Base-by-base conservation (phyloP, 2,888 invertebrate genomes). In the Chrysomela aeneicollis region DNA sequence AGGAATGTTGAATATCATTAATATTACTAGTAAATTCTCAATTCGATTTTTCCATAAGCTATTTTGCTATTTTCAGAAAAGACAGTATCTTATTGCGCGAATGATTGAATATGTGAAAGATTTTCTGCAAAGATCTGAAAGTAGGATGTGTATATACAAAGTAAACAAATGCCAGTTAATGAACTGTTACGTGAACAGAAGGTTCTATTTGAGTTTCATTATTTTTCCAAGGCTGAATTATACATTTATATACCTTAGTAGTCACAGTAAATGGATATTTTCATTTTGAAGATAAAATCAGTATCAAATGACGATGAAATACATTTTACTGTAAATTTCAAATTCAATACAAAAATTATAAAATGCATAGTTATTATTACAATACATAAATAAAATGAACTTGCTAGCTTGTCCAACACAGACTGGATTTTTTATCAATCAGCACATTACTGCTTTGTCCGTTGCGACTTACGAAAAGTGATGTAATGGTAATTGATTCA, bases 171-270 rank as follows among this genome's bases (percentile, higher is more conserved):
- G n/a, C 42, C n/a, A 42, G 15, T 42, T 15, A 15, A 42, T 42
- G 15, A 42, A 42, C 42, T 42, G 42, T 15, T 42, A 42, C 42
- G 15, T 42, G 42, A 15, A 42, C n/a, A 15, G 2, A 15, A 15
- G 4, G 15, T 42, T 42, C n/a, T 42, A 42, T 42, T 42, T 15
- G 42, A 42, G 42, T 42, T 35, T 42, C 42, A 42, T 42, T 42
- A 42, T 15, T 42, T 15, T 42, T 10, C n/a, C 42, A 42, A 42
- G 42, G 42, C 15, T 42, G 42, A 42, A 42, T 42, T 6, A 15
- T 42, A 12, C n/a, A 26, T 26, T 8, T 26, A 26, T 35, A 35
- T 10, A 42, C 15, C 4, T 15, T 3, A 42, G 42, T 12, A 42
- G 42, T 42, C 15, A 15, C 15, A 15, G 9, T 2, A 42, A 42